phyloP scores from a whole-genome alignment of 1,140 invertebrate genomes.

The Psilanteris sp. region DNA sequence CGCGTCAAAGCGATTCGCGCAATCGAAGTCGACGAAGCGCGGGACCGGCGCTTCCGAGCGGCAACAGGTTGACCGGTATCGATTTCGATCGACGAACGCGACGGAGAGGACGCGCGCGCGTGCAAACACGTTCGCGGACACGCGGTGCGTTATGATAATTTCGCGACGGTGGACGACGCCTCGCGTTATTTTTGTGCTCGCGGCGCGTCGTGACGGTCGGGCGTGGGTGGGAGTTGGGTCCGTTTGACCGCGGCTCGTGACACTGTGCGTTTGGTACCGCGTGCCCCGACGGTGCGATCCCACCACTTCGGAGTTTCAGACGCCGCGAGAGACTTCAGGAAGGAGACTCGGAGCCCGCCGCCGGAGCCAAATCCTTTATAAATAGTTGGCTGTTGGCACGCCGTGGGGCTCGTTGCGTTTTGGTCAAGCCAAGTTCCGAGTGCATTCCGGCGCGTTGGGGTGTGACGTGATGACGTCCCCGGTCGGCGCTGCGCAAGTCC shows the following conservation, averaged over 20 bases:
- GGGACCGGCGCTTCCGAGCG: too few relatives aligned
- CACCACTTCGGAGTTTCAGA: conserved; percentile 7
- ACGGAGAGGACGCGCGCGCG: conserved; percentile 30
- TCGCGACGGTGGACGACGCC: conserved; percentile 36
- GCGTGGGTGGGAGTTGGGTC: conserved; percentile 38
- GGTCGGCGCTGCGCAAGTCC: too few relatives aligned
- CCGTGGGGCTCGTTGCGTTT: neutral
- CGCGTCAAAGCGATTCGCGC: conserved; percentile 14
- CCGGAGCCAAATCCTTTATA: conserved; percentile 31
- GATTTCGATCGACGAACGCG: too few relatives aligned
- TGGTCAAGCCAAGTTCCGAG: too few relatives aligned
- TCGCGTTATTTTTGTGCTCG: conserved; percentile 56
- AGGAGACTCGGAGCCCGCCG: conserved; percentile 23
- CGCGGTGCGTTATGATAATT: conserved; percentile 46
- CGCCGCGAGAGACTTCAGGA: conserved; percentile 12
- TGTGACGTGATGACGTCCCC: too few relatives aligned
- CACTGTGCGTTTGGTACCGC: conserved; percentile 21
- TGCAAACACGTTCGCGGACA: conserved; percentile 21
- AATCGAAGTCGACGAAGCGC: too few relatives aligned
- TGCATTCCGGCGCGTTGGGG: too few relatives aligned
- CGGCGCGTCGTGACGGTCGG: too few relatives aligned
- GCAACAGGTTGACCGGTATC: conserved; percentile 59
- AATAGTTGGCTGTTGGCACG: conserved; percentile 32
- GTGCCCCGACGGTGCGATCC: neutral
- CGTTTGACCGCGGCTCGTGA: conserved; percentile 38